A percentile compares a stretch with the other conserved stretches of the same genome.
phyloP scores from a whole-genome alignment of 2,797 vertebrate genomes.

The Channallabes apus region DNA sequence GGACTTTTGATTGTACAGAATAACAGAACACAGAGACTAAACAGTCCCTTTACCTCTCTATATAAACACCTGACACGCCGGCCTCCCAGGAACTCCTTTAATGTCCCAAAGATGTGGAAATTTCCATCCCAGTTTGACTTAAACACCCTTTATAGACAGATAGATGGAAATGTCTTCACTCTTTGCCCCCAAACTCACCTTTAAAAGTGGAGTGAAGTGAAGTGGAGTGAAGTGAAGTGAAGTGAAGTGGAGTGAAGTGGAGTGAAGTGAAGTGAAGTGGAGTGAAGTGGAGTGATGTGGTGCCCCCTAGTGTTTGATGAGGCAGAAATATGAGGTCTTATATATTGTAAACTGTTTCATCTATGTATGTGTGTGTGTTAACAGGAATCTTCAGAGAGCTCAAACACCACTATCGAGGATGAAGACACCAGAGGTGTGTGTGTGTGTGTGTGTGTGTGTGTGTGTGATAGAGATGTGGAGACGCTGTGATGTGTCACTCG shows the following conservation, averaged over 20 bases:
- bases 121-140: too few species aligned
- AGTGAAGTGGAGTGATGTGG: too few species aligned
- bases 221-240: too few species aligned
- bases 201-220: too few species aligned
- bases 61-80: too few species aligned
- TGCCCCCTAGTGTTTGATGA: neutral
- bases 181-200: neutral
- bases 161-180: neutral
- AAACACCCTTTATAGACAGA: neutral
- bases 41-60: too few species aligned
- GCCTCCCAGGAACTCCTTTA: too few species aligned
- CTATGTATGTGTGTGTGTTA: constrained; percentile 63
- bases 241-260: too few species aligned
- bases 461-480: neutral
- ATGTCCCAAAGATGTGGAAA: too few species aligned
- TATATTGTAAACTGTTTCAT: constrained; percentile 16
- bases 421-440: constrained; percentile 91
- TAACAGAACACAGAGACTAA: too few species aligned
- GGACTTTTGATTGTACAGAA: too few species aligned
- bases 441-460: neutral
- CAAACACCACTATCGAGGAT: constrained; percentile 96
- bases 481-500: neutral
- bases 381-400: constrained; percentile 96
- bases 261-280: too few species aligned
- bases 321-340: neutral